Base-by-base conservation (phyloP, 1,140 invertebrate genomes). In the Drosophila lacteicornis region DNA sequence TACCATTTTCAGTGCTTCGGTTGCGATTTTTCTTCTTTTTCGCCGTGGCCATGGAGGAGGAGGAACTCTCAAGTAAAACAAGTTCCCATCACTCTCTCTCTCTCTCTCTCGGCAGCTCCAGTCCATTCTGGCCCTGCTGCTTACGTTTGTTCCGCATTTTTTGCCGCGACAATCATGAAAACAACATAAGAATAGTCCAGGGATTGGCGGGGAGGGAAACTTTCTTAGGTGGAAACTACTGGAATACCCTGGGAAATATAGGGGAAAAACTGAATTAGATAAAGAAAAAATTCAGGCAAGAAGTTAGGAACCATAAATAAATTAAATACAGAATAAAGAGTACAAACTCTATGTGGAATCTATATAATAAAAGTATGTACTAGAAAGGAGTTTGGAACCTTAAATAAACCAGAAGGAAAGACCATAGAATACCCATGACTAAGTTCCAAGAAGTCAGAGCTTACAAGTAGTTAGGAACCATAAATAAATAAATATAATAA, bases 1-100 rank as follows among this genome's bases (percentile, higher is more conserved):
- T 45, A 30, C 66, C 27, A 36, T 45, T 50, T 68, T 56, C 15
- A 57, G 51, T 51, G 66, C 59, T 73, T 73, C 7, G 47, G 30
- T 30, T 63, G 45, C 33, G 13, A 62, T 43, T 62, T 57, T 60
- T 60, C 53, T n/a, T n/a, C 4, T 55, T 62, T 57, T 45, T n/a
- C 51, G 27, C 27, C 60, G 12, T 50, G 47, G 49, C 69, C 66
- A 59, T 71, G 55, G 13, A 40, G 51, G 30, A 33, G 30, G 8
- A 33, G 68, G 45, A 36, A 33, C 38, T 53, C 53, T 76, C 62
- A 36, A 76, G 74, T 40, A 76, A 75, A 76, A 76, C 73, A 55
- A 59, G 74, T 55, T 76, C 42, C 67, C 50, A 33, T 63, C 46
- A 46, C 62, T 53, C 22, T 30, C 49, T 30, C 19, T 19, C 19